A percentile compares a stretch with the other conserved stretches of the same genome.
Evolutionary conservation across 1,140 invertebrate genomes (phyloP).

Genomic region (Bathynomus jamesi): DNA sequence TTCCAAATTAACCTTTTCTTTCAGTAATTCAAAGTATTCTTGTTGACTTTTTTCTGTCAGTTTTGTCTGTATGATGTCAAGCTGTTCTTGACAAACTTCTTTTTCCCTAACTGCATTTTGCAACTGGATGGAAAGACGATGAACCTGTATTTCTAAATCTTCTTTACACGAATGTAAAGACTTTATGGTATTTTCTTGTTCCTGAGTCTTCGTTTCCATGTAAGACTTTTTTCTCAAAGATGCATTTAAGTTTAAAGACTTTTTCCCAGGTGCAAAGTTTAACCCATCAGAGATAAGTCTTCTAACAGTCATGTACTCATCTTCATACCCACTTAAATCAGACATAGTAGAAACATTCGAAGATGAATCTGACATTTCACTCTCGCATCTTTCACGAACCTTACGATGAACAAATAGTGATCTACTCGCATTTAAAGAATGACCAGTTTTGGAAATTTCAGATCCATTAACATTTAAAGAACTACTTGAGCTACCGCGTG

Average conservation of each 20-base stretch:
- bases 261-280: no score
- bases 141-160: slow-evolving; percentile 26
- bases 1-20: slow-evolving; percentile 23
- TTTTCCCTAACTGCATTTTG: slow-evolving; percentile 32
- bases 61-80: slow-evolving; percentile 27
- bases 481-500: slow-evolving; percentile 10
- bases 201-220: neutral
- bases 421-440: no score
- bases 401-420: slow-evolving; percentile 15
- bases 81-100: slow-evolving; percentile 24
- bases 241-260: neutral
- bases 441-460: no score
- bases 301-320: slow-evolving; percentile 26
- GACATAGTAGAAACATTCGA: slow-evolving; percentile 29
- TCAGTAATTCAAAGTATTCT: slow-evolving; percentile 29
- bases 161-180: slow-evolving; percentile 22
- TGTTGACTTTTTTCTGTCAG: slow-evolving; percentile 26
- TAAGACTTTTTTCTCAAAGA: slow-evolving; percentile 5
- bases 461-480: slow-evolving; percentile 14
- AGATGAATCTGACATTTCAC: slow-evolving; percentile 21
- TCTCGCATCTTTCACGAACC: slow-evolving; percentile 9
- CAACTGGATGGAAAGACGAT: slow-evolving; percentile 27
- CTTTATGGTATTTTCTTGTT: slow-evolving; percentile 21
- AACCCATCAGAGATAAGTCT: slow-evolving; percentile 24
- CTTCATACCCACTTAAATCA: slow-evolving; percentile 32